Evolutionary conservation across 1,140 invertebrate species (phyloP), one percentile per base, ranked within the genome.

Genomic region (Caenorhabditis elegans): DNA sequence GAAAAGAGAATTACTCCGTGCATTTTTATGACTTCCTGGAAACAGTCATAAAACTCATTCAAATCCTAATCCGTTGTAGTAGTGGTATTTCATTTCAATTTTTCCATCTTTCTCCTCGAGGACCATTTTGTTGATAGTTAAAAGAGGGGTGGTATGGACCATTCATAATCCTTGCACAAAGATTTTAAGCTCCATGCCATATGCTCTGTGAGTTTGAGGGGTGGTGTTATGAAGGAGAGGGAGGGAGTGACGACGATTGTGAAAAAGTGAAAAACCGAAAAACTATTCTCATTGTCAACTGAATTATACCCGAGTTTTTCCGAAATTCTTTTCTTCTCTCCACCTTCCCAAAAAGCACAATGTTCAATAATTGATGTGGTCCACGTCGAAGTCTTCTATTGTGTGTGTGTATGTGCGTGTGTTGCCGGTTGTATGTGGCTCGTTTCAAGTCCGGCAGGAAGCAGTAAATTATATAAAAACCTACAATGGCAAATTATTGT

Each of bases 311-410:
- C 60, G 34, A 43, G 34, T 70, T 70, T 70, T 70, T 70, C 60
- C 10, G 22, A 39, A 70, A 70, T 70, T 70, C 60, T 39, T 70
- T 70, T 70, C 60, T 70, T 70, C 19, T 70, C 34, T 34, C 13
- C 34, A 43, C 60, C 60, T 70, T 36, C 26, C 34, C 34, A 70
- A 70, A 70, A 70, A 70, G 60, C 60, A 34, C 60, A 70, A 70
- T 70, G 60, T 70, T 70, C 60, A 70, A 70, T 70, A 70, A 70
- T 70, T 70, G 60, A 70, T 70, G 60, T 70, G 60, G 60, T 70
- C 60, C 60, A 26, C 36, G 60, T 70, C 60, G 34, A 70, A 70
- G 34, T 39, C 60, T 70, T 70, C 34, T 39, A 70, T 70, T 70
- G 34, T 70, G 28, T 60, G 13, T 60, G 53, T 26, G 31, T 60